phyloP scores from a whole-genome alignment of 2,113 vertebrate species.

The Erpornis zantholeuca region DNA sequence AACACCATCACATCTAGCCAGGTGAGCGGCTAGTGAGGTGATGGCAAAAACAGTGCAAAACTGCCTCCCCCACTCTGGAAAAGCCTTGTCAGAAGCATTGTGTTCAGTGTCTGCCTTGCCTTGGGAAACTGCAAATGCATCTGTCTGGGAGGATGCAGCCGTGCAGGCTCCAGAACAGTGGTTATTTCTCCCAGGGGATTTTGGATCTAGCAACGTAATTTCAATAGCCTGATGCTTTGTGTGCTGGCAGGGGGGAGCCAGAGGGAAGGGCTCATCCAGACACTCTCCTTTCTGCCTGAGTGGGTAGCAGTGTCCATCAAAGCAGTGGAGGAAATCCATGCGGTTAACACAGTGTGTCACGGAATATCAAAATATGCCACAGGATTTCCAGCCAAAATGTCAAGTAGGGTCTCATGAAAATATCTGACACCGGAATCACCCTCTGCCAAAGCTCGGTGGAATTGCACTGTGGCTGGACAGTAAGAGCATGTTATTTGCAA shows the following conservation, averaged over 20 bases:
- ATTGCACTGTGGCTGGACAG: neutral
- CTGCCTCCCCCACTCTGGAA: neutral
- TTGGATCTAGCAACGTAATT: neutral
- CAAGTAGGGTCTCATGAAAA: constrained; percentile 41
- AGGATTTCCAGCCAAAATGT: constrained; percentile 44
- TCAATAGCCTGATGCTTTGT: neutral
- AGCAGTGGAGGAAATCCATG: constrained; percentile 16
- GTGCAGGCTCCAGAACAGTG: neutral
- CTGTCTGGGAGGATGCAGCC: neutral
- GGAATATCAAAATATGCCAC: constrained; percentile 42
- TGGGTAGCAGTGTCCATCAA: neutral
- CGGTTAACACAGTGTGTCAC: neutral
- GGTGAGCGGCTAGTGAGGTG: neutral
- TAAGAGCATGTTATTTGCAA: constrained; percentile 24
- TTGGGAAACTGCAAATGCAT: neutral
- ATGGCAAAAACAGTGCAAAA: neutral
- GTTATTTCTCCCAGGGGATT: neutral
- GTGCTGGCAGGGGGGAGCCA: accelerated
- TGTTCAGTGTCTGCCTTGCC: neutral
- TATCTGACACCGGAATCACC: constrained; percentile 36
- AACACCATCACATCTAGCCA: neutral
- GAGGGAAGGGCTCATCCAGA: neutral
- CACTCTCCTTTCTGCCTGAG: neutral
- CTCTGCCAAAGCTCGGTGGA: constrained; percentile 3
- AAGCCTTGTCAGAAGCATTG: neutral